Percentiles rank a stretch among this genome's conserved stretches.
phyloP scores from a whole-genome alignment of 2,113 vertebrate species.

The Budorcas taxicolor region DNA sequence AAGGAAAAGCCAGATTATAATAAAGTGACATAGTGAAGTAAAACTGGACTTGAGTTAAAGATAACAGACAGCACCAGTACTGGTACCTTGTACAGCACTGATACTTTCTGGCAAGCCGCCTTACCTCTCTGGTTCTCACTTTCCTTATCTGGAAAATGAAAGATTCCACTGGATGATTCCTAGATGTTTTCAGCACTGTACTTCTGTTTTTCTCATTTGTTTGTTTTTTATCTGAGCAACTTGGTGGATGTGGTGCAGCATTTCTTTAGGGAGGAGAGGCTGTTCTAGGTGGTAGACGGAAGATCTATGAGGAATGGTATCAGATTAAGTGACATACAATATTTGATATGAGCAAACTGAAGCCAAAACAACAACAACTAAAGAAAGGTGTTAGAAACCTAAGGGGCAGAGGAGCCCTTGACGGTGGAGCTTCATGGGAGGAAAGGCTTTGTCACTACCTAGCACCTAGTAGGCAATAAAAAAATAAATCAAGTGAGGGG shows the following conservation, averaged over 20 bases:
- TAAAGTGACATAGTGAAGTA: background rate
- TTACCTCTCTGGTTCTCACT: background rate
- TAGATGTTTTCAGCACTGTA: background rate
- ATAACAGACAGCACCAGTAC: background rate
- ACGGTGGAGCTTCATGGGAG: background rate
- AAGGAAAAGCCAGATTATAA: background rate
- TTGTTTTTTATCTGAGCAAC: background rate
- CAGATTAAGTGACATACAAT: background rate
- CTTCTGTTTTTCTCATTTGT: background rate
- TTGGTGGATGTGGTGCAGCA: background rate
- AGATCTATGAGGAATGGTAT: background rate
- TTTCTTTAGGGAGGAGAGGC: background rate
- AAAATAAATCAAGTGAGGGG: background rate
- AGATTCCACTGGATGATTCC: background rate
- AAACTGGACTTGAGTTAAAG: background rate
- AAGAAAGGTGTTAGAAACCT: background rate
- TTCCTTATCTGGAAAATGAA: background rate
- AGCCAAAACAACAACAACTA: background rate
- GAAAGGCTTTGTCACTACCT: background rate
- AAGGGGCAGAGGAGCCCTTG: background rate
- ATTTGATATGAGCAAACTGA: background rate
- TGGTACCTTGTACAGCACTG: background rate
- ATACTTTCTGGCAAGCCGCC: background rate
- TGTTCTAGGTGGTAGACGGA: background rate
- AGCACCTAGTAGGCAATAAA: background rate